A percentile compares a stretch with the other conserved stretches of the same genome.
These are phyloP conservation scores for Euborellia annulipes DNA, from an alignment of 1,140 invertebrate species.

Conservation along the genomic window DNA sequence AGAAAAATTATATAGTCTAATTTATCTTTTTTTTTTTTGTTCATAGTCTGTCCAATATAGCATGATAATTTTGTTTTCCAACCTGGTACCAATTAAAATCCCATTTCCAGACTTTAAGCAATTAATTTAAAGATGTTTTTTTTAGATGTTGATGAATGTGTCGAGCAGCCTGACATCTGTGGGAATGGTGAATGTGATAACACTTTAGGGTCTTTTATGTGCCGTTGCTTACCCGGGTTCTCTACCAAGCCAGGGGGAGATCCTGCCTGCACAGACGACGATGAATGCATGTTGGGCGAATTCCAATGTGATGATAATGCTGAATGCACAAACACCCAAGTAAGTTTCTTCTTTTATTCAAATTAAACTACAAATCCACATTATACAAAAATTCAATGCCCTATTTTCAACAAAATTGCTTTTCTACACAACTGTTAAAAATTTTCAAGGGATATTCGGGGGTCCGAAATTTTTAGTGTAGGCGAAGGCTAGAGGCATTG, in stretches of 20 bases:
- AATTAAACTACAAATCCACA: too few species aligned
- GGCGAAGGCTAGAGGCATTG: too few species aligned
- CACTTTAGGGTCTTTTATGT: constrained; percentile 68
- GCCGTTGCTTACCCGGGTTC: constrained; percentile 60
- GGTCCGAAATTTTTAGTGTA: too few species aligned
- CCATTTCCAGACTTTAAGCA: too few species aligned
- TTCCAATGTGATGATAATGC: constrained; percentile 66
- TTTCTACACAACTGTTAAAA: too few species aligned
- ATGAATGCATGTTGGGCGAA: constrained; percentile 63
- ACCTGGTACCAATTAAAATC: too few species aligned
- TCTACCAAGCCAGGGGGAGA: constrained; percentile 60
- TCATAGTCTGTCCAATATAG: not conserved
- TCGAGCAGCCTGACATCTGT: constrained; percentile 46
- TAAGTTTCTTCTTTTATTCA: too few species aligned
- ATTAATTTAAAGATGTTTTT: constrained; percentile 7
- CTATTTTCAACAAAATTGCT: too few species aligned
- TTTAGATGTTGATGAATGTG: constrained; percentile 57
- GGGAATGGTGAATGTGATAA: constrained; percentile 60
- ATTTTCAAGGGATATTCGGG: too few species aligned
- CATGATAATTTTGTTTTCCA: too few species aligned
- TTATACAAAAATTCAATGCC: too few species aligned
- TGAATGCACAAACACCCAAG: constrained; percentile 62
- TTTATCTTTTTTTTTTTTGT: not conserved
- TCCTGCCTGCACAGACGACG: constrained; percentile 60
- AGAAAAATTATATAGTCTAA: not conserved